Conservation (phyloP, 1,140 invertebrate species). For the Nephila pilipes region DNA sequence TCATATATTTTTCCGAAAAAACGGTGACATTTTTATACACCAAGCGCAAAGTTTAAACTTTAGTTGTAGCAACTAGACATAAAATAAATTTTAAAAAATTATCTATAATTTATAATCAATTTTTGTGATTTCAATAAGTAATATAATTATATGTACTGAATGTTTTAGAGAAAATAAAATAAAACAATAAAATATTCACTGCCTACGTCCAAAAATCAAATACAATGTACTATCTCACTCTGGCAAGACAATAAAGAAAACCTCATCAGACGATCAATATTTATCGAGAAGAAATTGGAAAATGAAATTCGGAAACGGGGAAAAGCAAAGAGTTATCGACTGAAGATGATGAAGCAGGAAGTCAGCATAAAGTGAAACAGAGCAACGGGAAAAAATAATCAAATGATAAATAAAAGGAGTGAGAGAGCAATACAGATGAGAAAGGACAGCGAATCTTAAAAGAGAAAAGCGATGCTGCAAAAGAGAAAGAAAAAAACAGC, state of each 20-base stretch:
- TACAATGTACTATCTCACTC: too few species aligned
- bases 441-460: slow-evolving; percentile 8
- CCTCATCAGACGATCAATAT: neutral
- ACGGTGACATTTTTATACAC: too few species aligned
- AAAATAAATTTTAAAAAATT: too few species aligned
- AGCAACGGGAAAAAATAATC: neutral
- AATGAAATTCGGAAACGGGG: slow-evolving; percentile 70
- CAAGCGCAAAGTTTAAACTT: too few species aligned
- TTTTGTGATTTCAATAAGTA: too few species aligned
- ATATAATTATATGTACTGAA: too few species aligned
- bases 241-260: neutral
- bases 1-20: too few species aligned
- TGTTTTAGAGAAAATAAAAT: too few species aligned
- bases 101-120: too few species aligned
- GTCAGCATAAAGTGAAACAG: slow-evolving; percentile 72
- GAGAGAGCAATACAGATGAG: neutral
- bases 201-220: too few species aligned
- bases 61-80: too few species aligned
- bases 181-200: too few species aligned
- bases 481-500: slow-evolving; percentile 37
- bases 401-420: slow-evolving; percentile 12
- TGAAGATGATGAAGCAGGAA: slow-evolving; percentile 48
- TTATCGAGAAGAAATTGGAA: slow-evolving; percentile 45
- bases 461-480: slow-evolving; percentile 31
- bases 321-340: slow-evolving; percentile 51